A percentile compares a stretch with the other conserved stretches of the same genome.
phyloP scores from a whole-genome alignment of 2,888 invertebrate genomes.

The Stenchaetothrips biformis region DNA sequence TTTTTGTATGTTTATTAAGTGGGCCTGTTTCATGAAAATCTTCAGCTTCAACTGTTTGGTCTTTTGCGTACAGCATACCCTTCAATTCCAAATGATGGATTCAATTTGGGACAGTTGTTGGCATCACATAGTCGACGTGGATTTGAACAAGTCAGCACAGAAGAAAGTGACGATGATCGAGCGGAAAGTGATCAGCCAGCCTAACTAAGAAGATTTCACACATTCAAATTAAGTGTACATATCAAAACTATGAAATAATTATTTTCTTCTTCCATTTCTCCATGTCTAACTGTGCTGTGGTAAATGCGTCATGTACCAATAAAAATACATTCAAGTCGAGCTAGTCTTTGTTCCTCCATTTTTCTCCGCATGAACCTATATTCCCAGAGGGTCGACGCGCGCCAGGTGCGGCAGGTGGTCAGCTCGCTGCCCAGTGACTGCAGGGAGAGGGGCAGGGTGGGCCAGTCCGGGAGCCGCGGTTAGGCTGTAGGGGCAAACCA shows the following conservation, averaged over 20 bases:
- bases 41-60: too few relatives aligned
- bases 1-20: neutral
- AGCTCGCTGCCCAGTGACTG: too few relatives aligned
- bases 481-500: too few relatives aligned
- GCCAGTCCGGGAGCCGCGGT: too few relatives aligned
- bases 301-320: neutral
- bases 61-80: neutral
- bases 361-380: neutral
- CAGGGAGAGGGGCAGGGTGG: too few relatives aligned
- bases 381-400: too few relatives aligned
- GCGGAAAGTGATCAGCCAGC: constrained; percentile 9
- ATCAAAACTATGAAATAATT: neutral
- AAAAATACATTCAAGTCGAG: neutral
- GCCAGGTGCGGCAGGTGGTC: too few relatives aligned
- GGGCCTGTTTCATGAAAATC: too few relatives aligned
- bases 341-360: neutral
- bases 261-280: neutral
- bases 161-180: constrained; percentile 10
- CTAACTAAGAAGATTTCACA: neutral
- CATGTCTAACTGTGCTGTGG: neutral
- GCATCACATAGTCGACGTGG: constrained; percentile 7
- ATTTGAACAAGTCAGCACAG: constrained; percentile 14
- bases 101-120: constrained; percentile 3
- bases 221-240: neutral
- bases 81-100: constrained; percentile 7